Evolutionary conservation across 2,797 vertebrate species (phyloP).

Genomic region (Smutsia gigantea): DNA sequence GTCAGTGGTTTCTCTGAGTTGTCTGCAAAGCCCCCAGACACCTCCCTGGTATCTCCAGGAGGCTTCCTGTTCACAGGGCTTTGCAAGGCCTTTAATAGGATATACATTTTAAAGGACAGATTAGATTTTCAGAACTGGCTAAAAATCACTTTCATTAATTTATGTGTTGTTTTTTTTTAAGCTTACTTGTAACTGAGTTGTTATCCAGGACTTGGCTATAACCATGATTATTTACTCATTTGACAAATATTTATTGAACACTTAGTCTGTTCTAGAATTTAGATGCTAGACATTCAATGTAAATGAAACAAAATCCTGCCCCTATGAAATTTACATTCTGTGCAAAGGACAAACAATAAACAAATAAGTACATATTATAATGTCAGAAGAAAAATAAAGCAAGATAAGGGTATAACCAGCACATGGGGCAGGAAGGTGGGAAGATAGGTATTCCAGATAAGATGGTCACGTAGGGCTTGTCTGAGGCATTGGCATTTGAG

Average conservation of each 20-base stretch:
- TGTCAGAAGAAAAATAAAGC: background rate
- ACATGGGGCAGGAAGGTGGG: background rate
- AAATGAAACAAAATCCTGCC: background rate
- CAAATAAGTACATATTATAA: background rate
- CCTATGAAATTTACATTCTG: background rate
- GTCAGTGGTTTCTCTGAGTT: background rate
- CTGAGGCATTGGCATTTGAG: background rate
- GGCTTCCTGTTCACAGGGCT: background rate
- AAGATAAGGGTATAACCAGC: background rate
- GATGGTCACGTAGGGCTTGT: background rate
- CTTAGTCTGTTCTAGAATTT: background rate
- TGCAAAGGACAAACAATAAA: background rate
- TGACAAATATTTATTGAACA: background rate
- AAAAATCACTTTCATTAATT: background rate
- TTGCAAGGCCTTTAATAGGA: background rate
- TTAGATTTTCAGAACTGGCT: background rate
- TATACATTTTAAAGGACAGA: background rate
- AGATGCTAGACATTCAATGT: background rate
- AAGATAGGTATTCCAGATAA: background rate
- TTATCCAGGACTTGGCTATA: background rate
- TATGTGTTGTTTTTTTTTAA: background rate
- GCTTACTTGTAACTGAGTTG: background rate
- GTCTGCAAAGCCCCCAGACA: background rate
- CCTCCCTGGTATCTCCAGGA: background rate
- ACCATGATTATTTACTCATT: background rate